These are phyloP conservation scores for Pelosia muscerda DNA, from an alignment of 2,888 invertebrate genomes.

Conservation along the genomic window DNA sequence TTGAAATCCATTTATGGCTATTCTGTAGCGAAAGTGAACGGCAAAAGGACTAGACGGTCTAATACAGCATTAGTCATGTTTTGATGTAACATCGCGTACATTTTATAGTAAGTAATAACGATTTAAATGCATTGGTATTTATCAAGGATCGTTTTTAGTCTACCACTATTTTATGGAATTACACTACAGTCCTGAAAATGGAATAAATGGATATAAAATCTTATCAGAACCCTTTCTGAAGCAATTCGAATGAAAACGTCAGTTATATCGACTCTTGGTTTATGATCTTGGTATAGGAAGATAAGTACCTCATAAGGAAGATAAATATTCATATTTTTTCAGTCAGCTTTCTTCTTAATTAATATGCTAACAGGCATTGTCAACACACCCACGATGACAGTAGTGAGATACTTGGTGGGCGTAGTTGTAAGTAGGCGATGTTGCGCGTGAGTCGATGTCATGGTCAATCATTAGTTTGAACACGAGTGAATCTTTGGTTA, in stretches of 20 bases:
- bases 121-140: background rate
- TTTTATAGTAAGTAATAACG: conserved; percentile 23
- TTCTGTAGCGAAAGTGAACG: conserved; percentile 61
- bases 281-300: conserved; percentile 26
- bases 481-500: conserved; percentile 46
- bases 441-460: conserved; percentile 75
- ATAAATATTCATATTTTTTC: conserved; percentile 78
- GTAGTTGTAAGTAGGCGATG: conserved; percentile 67
- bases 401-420: conserved; percentile 68
- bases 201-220: conserved; percentile 11
- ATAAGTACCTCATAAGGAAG: conserved; percentile 60
- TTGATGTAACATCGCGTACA: conserved; percentile 35
- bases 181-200: background rate
- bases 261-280: conserved; percentile 13
- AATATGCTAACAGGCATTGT: conserved; percentile 85
- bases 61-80: conserved; percentile 46
- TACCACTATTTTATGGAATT: background rate
- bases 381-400: conserved; percentile 74
- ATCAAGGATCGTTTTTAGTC: background rate
- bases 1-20: conserved; percentile 58
- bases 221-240: conserved; percentile 8
- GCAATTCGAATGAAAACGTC: conserved; percentile 9
- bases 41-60: conserved; percentile 48
- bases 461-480: conserved; percentile 70
- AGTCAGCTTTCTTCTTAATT: conserved; percentile 83